Conservation (phyloP, 2,888 invertebrate genomes). For the Eupithecia subfuscata region DNA sequence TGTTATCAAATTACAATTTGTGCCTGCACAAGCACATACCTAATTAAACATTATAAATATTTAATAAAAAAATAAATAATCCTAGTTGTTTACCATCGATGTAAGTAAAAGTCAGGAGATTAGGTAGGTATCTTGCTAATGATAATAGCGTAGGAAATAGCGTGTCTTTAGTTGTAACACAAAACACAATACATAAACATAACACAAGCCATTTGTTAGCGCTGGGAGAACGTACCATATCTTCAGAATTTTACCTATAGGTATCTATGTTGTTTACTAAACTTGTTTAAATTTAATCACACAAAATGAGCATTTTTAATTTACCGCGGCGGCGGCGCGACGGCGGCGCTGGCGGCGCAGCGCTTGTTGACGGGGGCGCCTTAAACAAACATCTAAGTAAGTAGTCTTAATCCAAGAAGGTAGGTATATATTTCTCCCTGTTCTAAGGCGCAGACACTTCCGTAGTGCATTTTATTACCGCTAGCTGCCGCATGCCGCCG, state of each 20-base stretch:
- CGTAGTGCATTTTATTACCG: neutral
- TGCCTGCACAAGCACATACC: neutral
- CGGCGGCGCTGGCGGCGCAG: neutral
- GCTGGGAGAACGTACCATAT: too few relatives aligned
- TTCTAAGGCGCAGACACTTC: neutral
- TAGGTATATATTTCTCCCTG: neutral
- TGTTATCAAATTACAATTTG: neutral
- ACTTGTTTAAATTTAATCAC: neutral
- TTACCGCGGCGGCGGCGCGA: neutral
- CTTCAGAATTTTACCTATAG: neutral
- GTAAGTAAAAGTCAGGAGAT: too few relatives aligned
- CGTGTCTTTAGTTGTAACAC: too few relatives aligned
- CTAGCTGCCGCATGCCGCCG: neutral
- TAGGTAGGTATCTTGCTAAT: too few relatives aligned
- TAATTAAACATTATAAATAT: too few relatives aligned
- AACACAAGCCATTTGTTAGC: too few relatives aligned
- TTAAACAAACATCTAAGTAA: neutral
- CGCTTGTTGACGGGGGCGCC: too few relatives aligned
- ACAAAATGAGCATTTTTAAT: neutral
- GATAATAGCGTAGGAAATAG: too few relatives aligned
- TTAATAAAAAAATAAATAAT: too few relatives aligned
- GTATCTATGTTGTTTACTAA: neutral
- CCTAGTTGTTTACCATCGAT: too few relatives aligned
- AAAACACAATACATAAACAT: too few relatives aligned
- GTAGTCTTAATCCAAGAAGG: too few relatives aligned